phyloP scores from a whole-genome alignment of 2,113 vertebrate species.

The Amazona guildingii region DNA sequence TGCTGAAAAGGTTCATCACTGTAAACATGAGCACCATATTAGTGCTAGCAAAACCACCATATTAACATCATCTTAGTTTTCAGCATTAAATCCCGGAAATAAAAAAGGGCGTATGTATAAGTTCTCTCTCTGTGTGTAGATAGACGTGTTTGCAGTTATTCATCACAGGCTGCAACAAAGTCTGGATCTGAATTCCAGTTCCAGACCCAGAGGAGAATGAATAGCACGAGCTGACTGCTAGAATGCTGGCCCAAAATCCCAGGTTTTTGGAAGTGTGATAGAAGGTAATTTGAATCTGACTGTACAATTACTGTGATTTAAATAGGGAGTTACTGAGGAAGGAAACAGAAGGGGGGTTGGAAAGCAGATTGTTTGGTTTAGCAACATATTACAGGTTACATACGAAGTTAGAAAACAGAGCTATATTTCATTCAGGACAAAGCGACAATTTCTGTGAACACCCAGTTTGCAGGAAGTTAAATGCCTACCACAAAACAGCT shows the following conservation, averaged over 20 bases:
- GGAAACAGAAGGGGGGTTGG: not conserved
- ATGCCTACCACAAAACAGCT: not conserved
- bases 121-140: not conserved
- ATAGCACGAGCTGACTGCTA: not conserved
- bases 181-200: conserved; percentile 22
- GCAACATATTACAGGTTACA: not conserved
- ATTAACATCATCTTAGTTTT: conserved; percentile 22
- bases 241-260: not conserved
- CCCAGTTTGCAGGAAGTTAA: conserved; percentile 5
- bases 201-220: not conserved
- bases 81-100: not conserved
- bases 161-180: not conserved
- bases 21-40: not conserved
- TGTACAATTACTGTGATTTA: not conserved
- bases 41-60: not conserved
- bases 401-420: not conserved
- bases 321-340: not conserved
- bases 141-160: conserved; percentile 54
- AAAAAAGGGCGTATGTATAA: conserved; percentile 18
- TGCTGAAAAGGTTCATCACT: not conserved
- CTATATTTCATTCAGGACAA: not conserved
- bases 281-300: not conserved
- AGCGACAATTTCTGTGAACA: not conserved
- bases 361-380: not conserved
- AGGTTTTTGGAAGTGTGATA: not conserved